Conservation (phyloP, 2,888 invertebrate species). For the Plagodis dolabraria region DNA sequence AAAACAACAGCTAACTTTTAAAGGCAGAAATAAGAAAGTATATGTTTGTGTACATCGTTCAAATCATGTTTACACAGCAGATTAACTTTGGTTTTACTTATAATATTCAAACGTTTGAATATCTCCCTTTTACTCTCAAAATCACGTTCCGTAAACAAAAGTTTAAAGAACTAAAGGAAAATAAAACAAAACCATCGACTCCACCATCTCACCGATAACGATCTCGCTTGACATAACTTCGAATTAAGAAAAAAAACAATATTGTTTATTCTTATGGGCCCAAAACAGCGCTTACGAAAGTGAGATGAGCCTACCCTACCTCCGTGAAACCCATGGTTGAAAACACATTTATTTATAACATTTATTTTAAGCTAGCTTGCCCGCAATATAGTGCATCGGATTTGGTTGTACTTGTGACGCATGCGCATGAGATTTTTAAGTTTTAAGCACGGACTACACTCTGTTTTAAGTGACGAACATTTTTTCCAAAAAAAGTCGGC, state of each 20-base stretch:
- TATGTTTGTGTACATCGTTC: not conserved
- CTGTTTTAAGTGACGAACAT: too few relatives aligned
- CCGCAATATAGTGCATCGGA: not conserved
- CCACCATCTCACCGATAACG: constrained; percentile 25
- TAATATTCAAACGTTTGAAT: not conserved
- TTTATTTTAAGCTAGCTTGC: not conserved
- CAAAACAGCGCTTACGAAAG: constrained; percentile 4
- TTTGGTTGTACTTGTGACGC: too few relatives aligned
- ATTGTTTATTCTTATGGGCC: constrained; percentile 17
- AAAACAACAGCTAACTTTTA: too few relatives aligned
- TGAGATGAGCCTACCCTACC: constrained; percentile 9
- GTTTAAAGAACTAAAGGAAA: constrained; percentile 23
- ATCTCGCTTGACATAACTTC: constrained; percentile 28
- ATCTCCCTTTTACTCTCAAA: not conserved
- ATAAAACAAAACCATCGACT: constrained; percentile 26
- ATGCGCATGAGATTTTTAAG: too few relatives aligned
- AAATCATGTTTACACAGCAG: not conserved
- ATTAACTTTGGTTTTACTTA: not conserved
- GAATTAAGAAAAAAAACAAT: constrained; percentile 23
- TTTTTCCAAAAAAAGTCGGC: too few relatives aligned
- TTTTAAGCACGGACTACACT: too few relatives aligned
- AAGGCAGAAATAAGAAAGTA: too few relatives aligned
- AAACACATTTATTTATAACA: not conserved
- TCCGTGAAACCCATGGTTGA: not conserved
- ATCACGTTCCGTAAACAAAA: constrained; percentile 19